Percentiles rank a stretch among this genome's conserved stretches.
These are phyloP conservation scores for Rhynchophorus ferrugineus DNA, from an alignment of 1,140 invertebrate genomes.

Conservation along the genomic window DNA sequence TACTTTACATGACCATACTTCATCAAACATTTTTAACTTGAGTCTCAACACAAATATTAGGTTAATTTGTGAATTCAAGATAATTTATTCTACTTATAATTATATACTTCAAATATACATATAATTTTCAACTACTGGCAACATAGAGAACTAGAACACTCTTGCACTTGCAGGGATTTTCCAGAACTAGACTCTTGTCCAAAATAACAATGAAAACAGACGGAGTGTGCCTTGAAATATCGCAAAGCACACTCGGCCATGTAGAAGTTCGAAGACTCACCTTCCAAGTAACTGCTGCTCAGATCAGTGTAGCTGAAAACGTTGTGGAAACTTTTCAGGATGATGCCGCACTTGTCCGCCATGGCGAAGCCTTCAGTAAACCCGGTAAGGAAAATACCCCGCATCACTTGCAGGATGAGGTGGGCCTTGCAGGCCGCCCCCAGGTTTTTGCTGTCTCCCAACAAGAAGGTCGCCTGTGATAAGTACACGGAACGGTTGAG, in stretches of 20 bases:
- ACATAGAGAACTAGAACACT: too few species aligned
- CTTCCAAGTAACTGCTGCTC: constrained; percentile 69
- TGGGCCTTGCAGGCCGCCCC: constrained; percentile 84
- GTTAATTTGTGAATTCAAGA: too few species aligned
- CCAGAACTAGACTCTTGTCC: too few species aligned
- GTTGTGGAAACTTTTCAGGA: constrained; percentile 82
- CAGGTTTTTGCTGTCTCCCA: neutral
- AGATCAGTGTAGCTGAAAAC: constrained; percentile 79
- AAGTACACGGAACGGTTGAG: neutral
- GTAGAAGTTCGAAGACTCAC: neutral
- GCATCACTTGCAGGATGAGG: constrained; percentile 66
- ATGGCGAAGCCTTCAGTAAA: constrained; percentile 89
- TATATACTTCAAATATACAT: too few species aligned
- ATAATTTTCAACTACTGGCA: too few species aligned
- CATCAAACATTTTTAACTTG: too few species aligned
- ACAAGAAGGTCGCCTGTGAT: neutral
- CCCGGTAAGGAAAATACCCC: constrained; percentile 67
- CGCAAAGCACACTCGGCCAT: neutral
- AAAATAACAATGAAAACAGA: neutral
- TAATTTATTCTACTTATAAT: too few species aligned
- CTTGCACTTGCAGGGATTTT: too few species aligned
- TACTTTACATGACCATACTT: too few species aligned
- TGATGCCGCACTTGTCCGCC: constrained; percentile 82
- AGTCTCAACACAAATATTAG: too few species aligned
- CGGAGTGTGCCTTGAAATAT: too few species aligned